A percentile compares a stretch with the other conserved stretches of the same genome.
Evolutionary conservation across 2,888 invertebrate genomes (phyloP).

Genomic region (Microctonus hyperodae): DNA sequence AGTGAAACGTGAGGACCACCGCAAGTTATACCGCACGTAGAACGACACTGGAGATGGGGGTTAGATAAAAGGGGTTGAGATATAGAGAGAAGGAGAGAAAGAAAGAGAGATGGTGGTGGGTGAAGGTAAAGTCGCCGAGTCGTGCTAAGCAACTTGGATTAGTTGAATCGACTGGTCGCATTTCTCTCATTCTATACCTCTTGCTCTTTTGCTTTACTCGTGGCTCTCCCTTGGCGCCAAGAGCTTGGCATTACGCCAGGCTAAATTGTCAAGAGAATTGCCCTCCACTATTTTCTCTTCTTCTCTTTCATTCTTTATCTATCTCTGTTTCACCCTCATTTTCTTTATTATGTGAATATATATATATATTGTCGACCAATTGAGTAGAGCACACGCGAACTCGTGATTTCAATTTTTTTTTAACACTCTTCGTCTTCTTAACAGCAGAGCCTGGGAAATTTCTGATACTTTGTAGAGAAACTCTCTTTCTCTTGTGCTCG

Average conservation of each 20-base stretch:
- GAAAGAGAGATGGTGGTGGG: slow-evolving; percentile 8
- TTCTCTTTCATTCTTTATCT: slow-evolving; percentile 9
- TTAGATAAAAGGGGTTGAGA: too few species aligned
- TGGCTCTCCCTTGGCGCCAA: slow-evolving; percentile 7
- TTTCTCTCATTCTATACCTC: slow-evolving; percentile 30
- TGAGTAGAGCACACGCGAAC: slow-evolving; percentile 10
- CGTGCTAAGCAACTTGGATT: slow-evolving; percentile 60
- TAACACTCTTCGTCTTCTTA: slow-evolving; percentile 37
- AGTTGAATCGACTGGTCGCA: slow-evolving; percentile 58
- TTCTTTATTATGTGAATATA: slow-evolving; percentile 12
- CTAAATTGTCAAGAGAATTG: slow-evolving; percentile 57
- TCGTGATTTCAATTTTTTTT: slow-evolving; percentile 20
- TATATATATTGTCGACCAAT: background rate
- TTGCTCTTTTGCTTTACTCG: background rate
- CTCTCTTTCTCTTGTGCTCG: background rate
- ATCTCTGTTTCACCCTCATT: slow-evolving; percentile 5
- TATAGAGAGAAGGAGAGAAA: background rate
- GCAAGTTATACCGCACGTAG: slow-evolving; percentile 22
- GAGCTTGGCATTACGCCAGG: slow-evolving; percentile 55
- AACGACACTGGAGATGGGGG: slow-evolving; percentile 3
- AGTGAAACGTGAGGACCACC: slow-evolving; percentile 9
- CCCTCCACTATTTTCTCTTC: slow-evolving; percentile 38
- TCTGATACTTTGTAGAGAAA: background rate
- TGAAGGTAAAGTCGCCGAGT: slow-evolving; percentile 38
- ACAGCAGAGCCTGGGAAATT: slow-evolving; percentile 15